A percentile compares a stretch with the other conserved stretches of the same genome.
Conservation (phyloP, 2,797 vertebrate genomes). For the Pseudocheirus occidentalis region DNA sequence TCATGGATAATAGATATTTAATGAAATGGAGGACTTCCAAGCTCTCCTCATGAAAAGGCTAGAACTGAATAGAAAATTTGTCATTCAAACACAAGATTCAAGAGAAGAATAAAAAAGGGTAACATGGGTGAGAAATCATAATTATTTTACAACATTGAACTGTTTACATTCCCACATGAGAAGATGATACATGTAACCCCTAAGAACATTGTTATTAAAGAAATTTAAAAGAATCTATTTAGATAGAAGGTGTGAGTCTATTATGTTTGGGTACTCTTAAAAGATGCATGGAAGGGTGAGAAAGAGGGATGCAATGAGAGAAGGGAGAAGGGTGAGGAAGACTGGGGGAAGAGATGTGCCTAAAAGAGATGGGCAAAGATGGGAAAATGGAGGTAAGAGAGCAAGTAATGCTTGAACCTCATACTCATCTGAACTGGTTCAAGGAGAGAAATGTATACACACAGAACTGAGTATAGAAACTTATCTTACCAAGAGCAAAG, state of each 20-base stretch:
- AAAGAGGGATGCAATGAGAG: too few species aligned
- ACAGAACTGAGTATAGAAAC: not conserved
- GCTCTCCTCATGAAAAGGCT: not conserved
- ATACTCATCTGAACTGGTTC: not conserved
- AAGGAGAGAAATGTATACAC: not conserved
- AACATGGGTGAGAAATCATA: not conserved
- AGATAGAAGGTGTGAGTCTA: not conserved
- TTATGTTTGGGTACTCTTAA: too few species aligned
- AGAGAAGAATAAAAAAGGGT: not conserved
- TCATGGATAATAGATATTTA: not conserved
- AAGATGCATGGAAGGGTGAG: too few species aligned
- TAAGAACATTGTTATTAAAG: not conserved
- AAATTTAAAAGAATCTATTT: not conserved
- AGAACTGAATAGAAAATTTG: not conserved
- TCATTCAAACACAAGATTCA: not conserved
- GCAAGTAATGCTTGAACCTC: not conserved
- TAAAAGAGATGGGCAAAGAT: too few species aligned
- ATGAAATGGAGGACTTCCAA: not conserved
- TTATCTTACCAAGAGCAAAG: too few species aligned
- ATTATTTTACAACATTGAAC: not conserved
- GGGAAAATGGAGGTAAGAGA: too few species aligned
- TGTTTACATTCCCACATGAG: not conserved
- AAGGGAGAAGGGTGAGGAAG: too few species aligned
- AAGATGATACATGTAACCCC: not conserved
- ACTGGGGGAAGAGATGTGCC: too few species aligned